Conservation (phyloP, 2,113 vertebrate genomes). For the Phoenicopterus ruber region DNA sequence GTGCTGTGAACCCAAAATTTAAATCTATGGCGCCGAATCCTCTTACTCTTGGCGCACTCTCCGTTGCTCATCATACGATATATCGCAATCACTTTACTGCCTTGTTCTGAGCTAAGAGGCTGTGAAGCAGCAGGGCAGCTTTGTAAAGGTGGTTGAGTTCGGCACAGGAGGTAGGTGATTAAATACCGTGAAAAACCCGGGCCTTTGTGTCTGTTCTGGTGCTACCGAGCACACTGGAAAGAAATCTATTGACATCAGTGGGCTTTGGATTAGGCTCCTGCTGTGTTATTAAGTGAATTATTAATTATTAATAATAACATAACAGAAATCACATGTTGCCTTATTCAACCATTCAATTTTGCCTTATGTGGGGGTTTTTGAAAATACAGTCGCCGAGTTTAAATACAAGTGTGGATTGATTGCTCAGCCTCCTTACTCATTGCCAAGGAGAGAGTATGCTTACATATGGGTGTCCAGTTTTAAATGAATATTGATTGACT, state of each 20-base stretch:
- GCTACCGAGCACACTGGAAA: not conserved
- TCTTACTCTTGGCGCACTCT: fast-evolving
- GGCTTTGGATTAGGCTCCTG: conserved; percentile 42
- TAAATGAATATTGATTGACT: conserved; percentile 70
- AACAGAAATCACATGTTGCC: conserved; percentile 59
- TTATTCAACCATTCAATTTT: conserved; percentile 59
- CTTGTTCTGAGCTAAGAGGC: not conserved
- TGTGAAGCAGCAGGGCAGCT: not conserved
- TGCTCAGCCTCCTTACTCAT: conserved; percentile 2
- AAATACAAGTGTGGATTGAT: conserved; percentile 51
- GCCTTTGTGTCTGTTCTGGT: not conserved
- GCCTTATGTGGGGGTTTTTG: conserved; percentile 24
- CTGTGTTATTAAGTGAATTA: conserved; percentile 65
- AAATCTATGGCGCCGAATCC: fast-evolving
- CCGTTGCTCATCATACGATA: fast-evolving
- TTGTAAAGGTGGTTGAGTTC: not conserved
- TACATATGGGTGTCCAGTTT: conserved; percentile 52
- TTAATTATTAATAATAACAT: conserved; percentile 66
- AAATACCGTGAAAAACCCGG: not conserved
- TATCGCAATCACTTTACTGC: not conserved
- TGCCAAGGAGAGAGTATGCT: conserved; percentile 48
- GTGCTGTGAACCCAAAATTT: not conserved
- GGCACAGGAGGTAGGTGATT: not conserved
- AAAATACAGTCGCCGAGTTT: conserved; percentile 23
- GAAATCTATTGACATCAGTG: conserved; percentile 36